Evolutionary conservation across 1,140 invertebrate genomes (phyloP), one percentile per base, ranked within the genome.

Genomic region (Sycophila sp.): DNA sequence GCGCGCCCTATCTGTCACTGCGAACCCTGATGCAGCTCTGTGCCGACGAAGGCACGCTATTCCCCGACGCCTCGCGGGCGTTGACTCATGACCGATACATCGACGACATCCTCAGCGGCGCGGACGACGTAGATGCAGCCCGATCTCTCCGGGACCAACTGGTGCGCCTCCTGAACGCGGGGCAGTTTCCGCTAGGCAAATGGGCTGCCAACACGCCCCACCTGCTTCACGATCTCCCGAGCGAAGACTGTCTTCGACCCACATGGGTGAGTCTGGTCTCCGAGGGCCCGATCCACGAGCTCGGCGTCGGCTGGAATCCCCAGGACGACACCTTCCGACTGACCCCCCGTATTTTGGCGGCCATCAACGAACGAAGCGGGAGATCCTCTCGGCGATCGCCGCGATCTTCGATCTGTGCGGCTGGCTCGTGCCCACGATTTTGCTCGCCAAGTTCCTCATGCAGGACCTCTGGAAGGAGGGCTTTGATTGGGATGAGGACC

Each of bases 171-270:
- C 67, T 51, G 49, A 49, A 2, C 28, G 68, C 71, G 26, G 74
- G 64, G 56, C 56, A 71, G 0, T 67, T 75, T 13, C 42, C 36
- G 1, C 15, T 75, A 0, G 2, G 5, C 0, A 75, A 75, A 22
- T 75, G 69, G 53, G 17, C 8, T 0, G 19, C 55, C 5, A 75
- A 55, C 69, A 15, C 63, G 51, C 0, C 24, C 0, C 1, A n/a
- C 8, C 13, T 59, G 5, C 13, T 60, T 7, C 4, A 5, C 4
- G 22, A 28, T 10, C 13, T 53, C n/a, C 19, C 49, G 4, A 11
- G 8, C 5, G 49, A 53, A 28, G 49, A 26, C n/a, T n/a, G 49
- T 26, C 22, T 53, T 8, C 49, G 49, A 22, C 24, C 49, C 13
- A 53, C 49, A 22, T 53, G 19, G 22, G 4, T 47, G 13, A 6